phyloP scores from a whole-genome alignment of 2,888 invertebrate genomes.

The Cylloceria caligata region DNA sequence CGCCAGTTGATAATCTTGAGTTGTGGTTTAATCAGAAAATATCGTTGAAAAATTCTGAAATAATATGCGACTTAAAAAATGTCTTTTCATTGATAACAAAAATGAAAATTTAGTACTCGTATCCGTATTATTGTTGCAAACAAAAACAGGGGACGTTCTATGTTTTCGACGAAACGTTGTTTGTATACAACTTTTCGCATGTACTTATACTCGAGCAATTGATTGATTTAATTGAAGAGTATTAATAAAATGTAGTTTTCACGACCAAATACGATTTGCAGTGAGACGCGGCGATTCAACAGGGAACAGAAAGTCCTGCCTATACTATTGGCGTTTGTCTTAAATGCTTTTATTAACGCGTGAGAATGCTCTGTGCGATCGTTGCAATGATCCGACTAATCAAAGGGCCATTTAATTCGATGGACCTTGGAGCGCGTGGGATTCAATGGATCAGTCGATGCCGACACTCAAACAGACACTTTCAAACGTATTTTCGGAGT shows the following conservation, averaged over 20 bases:
- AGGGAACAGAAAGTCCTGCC: background rate
- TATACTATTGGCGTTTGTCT: background rate
- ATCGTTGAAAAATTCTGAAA: background rate
- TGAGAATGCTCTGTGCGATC: slow-evolving; percentile 14
- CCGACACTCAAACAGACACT: background rate
- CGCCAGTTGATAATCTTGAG: no score
- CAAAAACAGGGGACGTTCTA: no score
- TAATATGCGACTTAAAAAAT: background rate
- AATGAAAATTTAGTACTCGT: background rate
- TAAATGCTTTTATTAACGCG: slow-evolving; percentile 10
- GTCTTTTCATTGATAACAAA: background rate
- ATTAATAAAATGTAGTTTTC: background rate
- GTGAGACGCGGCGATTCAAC: background rate
- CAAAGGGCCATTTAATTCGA: slow-evolving; percentile 23
- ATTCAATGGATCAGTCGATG: slow-evolving; percentile 33
- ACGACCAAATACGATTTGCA: background rate
- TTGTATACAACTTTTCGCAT: no score
- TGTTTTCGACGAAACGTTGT: no score
- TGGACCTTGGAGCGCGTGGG: slow-evolving; percentile 4
- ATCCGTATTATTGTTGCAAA: background rate
- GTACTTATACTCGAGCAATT: no score
- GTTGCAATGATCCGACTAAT: slow-evolving; percentile 7
- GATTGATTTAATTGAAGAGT: no score
- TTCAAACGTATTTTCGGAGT: slow-evolving; percentile 14
- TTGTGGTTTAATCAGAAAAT: background rate